A percentile compares a stretch with the other conserved stretches of the same genome.
Conservation (phyloP, 2,113 vertebrate genomes). For the Poecilia latipinna region DNA sequence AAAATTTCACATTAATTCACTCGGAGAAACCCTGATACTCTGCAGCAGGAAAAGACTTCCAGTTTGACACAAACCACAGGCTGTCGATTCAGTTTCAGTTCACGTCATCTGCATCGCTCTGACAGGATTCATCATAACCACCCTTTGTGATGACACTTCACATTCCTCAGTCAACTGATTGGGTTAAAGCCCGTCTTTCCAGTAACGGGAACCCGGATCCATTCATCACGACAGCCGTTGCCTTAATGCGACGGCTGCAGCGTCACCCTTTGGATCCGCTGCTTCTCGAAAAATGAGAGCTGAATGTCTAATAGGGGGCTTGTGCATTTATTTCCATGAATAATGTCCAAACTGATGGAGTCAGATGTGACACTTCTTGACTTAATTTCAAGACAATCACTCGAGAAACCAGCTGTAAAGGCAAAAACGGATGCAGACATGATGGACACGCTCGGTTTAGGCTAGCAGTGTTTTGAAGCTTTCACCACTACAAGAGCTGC, state of each 20-base stretch:
- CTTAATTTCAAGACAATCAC: background rate
- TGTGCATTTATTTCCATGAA: conserved; percentile 59
- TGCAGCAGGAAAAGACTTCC: background rate
- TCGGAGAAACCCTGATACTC: background rate
- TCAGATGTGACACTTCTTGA: background rate
- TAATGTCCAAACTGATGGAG: conserved; percentile 18
- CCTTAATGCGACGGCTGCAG: conserved; percentile 29
- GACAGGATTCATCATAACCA: conserved; percentile 29
- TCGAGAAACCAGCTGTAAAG: background rate
- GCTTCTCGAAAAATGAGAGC: conserved; percentile 32
- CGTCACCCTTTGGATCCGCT: conserved; percentile 29
- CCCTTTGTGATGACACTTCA: conserved; percentile 28
- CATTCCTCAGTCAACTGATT: conserved; percentile 45
- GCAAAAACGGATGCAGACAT: background rate
- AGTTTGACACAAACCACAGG: background rate
- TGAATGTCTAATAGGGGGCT: conserved; percentile 28
- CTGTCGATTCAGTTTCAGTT: background rate
- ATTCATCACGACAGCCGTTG: conserved; percentile 44
- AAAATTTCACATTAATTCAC: background rate
- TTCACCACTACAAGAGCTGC: background rate
- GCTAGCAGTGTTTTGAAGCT: background rate
- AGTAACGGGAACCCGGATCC: conserved; percentile 21
- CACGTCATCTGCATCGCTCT: conserved; percentile 11
- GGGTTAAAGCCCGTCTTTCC: conserved; percentile 25
- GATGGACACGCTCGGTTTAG: background rate